Base-by-base conservation (phyloP, 2,888 invertebrate species). In the Cephus runcator region DNA sequence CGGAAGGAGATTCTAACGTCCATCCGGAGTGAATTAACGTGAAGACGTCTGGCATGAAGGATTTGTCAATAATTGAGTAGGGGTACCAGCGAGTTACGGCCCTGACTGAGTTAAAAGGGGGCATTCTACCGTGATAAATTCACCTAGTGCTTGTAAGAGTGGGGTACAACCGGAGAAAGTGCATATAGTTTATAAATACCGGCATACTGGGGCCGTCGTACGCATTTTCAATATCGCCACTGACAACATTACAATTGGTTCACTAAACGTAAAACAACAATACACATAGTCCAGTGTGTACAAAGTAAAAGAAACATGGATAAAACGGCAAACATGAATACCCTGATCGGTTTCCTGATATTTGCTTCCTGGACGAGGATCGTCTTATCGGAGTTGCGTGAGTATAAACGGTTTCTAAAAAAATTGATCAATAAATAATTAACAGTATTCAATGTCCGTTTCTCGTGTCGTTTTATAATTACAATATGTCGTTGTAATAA, bases 121-220 rank as follows among this genome's bases (percentile, higher is more conserved):
- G 84, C 88, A 88, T 87, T 89, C 88, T 88, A 90, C 85, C 90
- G 88, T 89, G 87, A 87, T 90, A 88, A 89, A 87, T 90, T 89
- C 82, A 83, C 85, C 56, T 85, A 86, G 86, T 83, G 80, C 77
- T 73, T 15, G 56, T 69, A 4, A 80, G 81, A 86, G 87, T 86
- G 87, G 88, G 88, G 88, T 80, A 81, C 76, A 79, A 80, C 80
- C 83, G 89, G 91, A 90, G 91, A 91, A 91, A 91, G 91, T 91
- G 84, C 85, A 84, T 79, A 85, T 89, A 90, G 88, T 90, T 90
- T 88, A 90, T 91, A 91, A 90, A 91, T 90, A 90, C 87, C 77
- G 81, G 84, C 75, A 83, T 81, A 80, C 82, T 82, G 85, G 87
- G 86, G 82, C 85, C 86, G 87, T 88, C 86, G 85, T 78, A 85